Evolutionary conservation across 2,797 vertebrate species (phyloP).

Genomic region (Ispidina lecontei): DNA sequence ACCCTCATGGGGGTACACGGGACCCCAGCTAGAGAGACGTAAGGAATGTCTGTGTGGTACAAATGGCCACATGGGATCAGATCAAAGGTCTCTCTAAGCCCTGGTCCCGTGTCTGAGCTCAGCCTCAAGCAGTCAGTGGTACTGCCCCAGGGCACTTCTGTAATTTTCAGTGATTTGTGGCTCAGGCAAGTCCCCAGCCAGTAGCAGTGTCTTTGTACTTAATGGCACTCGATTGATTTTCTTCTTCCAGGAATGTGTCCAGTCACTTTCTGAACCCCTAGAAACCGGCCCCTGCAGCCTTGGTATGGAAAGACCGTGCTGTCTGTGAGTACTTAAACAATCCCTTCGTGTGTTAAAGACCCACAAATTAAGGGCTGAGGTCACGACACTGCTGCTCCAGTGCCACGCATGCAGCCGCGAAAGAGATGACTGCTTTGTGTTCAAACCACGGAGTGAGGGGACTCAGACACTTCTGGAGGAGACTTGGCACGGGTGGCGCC

Average conservation of each 20-base stretch:
- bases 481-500: neutral
- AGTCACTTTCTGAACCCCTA: neutral
- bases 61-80: neutral
- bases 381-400: neutral
- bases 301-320: neutral
- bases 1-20: neutral
- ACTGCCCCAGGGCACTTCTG: neutral
- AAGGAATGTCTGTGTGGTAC: neutral
- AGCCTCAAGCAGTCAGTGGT: neutral
- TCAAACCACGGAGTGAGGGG: neutral
- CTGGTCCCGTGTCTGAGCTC: accelerated
- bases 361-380: constrained; percentile 27
- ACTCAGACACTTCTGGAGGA: neutral
- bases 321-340: constrained; percentile 34
- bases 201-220: constrained; percentile 43
- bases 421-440: constrained; percentile 44
- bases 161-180: neutral
- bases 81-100: neutral
- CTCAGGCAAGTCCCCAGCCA: constrained; percentile 14
- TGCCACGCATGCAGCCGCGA: neutral
- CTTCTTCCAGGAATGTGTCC: neutral
- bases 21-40: neutral
- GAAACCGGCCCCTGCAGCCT: constrained; percentile 7
- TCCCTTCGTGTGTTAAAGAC: constrained; percentile 36
- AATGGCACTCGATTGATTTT: constrained; percentile 36